A percentile compares a stretch with the other conserved stretches of the same genome.
Conservation (phyloP, 2,888 invertebrate species). For the Nephrotoma appendiculata region DNA sequence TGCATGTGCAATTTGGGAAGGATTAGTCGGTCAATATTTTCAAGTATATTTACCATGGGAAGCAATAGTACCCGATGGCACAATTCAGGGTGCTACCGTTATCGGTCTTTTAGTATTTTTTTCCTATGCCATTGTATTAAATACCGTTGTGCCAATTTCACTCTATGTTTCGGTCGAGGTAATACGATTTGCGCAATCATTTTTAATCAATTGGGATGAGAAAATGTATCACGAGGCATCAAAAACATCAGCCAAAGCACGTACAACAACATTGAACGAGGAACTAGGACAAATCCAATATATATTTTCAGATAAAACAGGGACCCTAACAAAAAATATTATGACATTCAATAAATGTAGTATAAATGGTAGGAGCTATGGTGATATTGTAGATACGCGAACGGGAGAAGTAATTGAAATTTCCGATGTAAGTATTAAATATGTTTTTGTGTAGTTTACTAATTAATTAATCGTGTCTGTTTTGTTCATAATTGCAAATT, state of each 20-base stretch:
- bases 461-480: neutral
- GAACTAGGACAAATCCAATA: slow-evolving; percentile 98
- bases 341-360: slow-evolving; percentile 99
- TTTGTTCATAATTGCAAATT: neutral
- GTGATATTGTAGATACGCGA: slow-evolving; percentile 74
- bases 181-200: slow-evolving; percentile 94
- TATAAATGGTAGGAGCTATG: slow-evolving; percentile 81
- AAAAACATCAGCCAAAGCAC: slow-evolving; percentile 83
- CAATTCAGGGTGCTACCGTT: slow-evolving; percentile 71
- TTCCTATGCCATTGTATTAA: slow-evolving; percentile 97
- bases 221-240: slow-evolving; percentile 91
- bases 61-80: slow-evolving; percentile 71
- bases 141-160: slow-evolving; percentile 99
- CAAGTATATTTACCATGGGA: slow-evolving; percentile 89
- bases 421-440: slow-evolving; percentile 50
- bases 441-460: neutral
- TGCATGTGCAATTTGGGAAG: slow-evolving; percentile 97
- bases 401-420: slow-evolving; percentile 81
- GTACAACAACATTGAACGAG: slow-evolving; percentile 96
- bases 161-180: slow-evolving; percentile 93
- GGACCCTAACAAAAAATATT: slow-evolving; percentile 96
- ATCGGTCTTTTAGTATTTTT: slow-evolving; percentile 96
- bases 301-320: slow-evolving; percentile 98
- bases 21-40: slow-evolving; percentile 79
- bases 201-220: slow-evolving; percentile 97